phyloP scores from a whole-genome alignment of 2,797 vertebrate genomes.

The Rhabdophis nuchalis region DNA sequence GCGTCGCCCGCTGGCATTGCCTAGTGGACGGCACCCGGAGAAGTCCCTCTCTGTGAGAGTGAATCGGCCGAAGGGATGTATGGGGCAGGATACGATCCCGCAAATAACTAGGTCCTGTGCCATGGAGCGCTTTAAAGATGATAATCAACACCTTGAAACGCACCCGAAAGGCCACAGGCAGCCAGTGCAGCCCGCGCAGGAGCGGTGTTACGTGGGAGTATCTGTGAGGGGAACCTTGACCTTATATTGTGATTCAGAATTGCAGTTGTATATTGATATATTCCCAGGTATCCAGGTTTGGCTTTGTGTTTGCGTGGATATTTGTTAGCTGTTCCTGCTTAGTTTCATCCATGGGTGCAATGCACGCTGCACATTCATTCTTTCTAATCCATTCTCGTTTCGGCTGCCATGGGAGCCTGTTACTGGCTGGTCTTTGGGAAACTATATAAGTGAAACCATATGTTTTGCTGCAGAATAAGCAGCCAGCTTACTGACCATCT shows the following conservation, averaged over 20 bases:
- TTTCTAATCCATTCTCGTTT: neutral
- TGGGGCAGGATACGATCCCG: no score
- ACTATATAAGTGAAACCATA: neutral
- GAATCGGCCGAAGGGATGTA: no score
- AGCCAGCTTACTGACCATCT: neutral
- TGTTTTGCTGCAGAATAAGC: neutral
- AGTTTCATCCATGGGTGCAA: neutral
- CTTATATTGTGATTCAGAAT: neutral
- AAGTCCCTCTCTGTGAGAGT: no score
- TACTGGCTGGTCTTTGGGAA: neutral
- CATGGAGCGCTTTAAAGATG: no score
- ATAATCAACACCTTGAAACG: no score
- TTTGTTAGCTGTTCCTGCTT: neutral
- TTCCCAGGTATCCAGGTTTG: neutral
- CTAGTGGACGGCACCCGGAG: no score
- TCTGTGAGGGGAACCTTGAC: no score
- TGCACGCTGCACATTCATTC: neutral
- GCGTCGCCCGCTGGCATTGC: no score
- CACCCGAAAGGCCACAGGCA: no score
- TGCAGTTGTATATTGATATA: neutral
- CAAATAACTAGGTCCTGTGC: no score
- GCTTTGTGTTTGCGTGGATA: neutral
- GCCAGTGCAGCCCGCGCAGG: no score
- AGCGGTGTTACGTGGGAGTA: no score
- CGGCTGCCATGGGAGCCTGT: neutral